Conservation (phyloP, 2,113 vertebrate genomes). For the Entosphenus tridentatus region DNA sequence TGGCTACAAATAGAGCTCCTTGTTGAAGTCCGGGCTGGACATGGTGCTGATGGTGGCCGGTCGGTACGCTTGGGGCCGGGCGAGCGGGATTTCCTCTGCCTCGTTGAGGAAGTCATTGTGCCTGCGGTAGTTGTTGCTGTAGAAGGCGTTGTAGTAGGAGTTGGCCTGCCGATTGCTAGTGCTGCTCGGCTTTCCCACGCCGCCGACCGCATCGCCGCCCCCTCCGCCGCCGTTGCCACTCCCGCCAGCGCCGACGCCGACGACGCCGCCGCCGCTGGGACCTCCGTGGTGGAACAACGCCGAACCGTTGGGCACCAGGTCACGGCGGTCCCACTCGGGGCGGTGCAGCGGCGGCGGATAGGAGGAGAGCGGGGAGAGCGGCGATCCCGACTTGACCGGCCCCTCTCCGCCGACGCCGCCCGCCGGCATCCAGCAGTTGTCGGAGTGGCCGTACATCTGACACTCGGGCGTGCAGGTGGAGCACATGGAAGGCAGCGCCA, state of each 20-base stretch:
- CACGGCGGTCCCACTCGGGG: constrained; percentile 4
- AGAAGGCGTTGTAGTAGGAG: constrained; percentile 6
- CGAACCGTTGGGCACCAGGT: background rate
- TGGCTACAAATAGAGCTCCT: constrained; percentile 3
- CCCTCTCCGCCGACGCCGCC: background rate
- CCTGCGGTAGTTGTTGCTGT: constrained; percentile 4
- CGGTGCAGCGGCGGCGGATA: background rate
- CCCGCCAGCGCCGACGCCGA: background rate
- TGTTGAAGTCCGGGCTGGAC: constrained; percentile 4
- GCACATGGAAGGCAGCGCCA: background rate
- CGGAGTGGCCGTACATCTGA: constrained; percentile 4
- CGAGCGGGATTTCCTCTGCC: background rate
- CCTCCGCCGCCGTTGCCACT: background rate
- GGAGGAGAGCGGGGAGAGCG: no score
- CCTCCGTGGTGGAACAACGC: background rate
- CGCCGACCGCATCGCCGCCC: background rate
- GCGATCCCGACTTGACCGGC: no score
- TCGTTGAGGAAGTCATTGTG: background rate
- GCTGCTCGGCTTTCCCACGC: background rate
- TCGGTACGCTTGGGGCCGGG: constrained; percentile 1
- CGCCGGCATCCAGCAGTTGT: constrained; percentile 5
- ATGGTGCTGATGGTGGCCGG: background rate
- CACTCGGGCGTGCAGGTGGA: constrained; percentile 2
- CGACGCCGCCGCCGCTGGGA: background rate
- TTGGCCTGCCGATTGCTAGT: background rate